phyloP scores from a whole-genome alignment of 2,797 vertebrate genomes.

The Takifugu ocellatus region DNA sequence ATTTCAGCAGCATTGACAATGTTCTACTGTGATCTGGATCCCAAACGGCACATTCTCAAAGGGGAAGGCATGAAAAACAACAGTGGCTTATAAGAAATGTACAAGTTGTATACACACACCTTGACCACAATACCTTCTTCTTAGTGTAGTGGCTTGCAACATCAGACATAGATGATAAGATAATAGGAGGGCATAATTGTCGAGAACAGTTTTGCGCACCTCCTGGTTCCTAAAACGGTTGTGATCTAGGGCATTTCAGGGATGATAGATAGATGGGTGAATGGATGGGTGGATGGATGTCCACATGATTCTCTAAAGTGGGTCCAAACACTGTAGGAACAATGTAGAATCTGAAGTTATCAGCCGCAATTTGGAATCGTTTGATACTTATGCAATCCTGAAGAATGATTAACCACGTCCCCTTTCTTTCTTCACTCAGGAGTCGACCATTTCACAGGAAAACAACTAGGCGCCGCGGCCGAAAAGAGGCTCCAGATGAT shows the following conservation, averaged over 20 bases:
- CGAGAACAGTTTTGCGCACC: constrained; percentile 21
- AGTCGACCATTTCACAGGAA: constrained; percentile 69
- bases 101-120: constrained; percentile 64
- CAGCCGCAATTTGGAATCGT: no score
- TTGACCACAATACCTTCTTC: constrained; percentile 57
- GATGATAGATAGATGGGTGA: background rate
- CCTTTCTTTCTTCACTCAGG: constrained; percentile 47
- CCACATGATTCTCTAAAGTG: no score
- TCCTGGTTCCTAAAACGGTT: constrained; percentile 1
- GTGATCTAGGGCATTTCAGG: background rate
- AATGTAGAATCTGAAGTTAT: no score
- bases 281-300: background rate
- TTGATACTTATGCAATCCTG: background rate
- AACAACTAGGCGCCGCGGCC: constrained; percentile 71
- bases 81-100: constrained; percentile 59
- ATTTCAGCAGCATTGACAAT: no score
- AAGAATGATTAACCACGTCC: background rate
- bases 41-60: no score
- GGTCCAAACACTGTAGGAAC: background rate
- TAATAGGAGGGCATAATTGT: constrained; percentile 35
- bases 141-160: constrained; percentile 64
- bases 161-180: constrained; percentile 69
- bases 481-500: constrained; percentile 13
- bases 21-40: no score
- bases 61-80: constrained; percentile 7